These are phyloP conservation scores for Agrenia bidenticulata DNA, from an alignment of 2,888 invertebrate species.

Conservation along the genomic window DNA sequence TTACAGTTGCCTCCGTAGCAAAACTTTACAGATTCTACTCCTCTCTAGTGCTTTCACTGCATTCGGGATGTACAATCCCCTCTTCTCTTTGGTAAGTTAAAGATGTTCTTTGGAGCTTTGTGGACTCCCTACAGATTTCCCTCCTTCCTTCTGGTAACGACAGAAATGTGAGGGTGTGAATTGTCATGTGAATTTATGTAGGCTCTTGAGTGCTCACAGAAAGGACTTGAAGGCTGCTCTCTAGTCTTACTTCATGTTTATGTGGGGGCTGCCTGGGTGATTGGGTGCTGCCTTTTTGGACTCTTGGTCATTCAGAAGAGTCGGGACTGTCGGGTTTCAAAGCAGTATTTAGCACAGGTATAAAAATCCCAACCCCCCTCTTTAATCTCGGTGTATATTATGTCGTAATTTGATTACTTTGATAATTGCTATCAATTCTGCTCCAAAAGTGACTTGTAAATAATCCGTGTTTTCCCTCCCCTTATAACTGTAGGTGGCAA, in stretches of 20 bases:
- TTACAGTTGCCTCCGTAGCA: constrained; percentile 76
- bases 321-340: constrained; percentile 78
- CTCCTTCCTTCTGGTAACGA: background rate
- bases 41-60: constrained; percentile 76
- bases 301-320: constrained; percentile 78
- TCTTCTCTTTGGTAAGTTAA: constrained; percentile 69
- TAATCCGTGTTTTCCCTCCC: constrained; percentile 24
- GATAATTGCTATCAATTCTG: no score
- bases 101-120: background rate
- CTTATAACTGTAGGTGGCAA: constrained; percentile 63
- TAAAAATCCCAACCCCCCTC: constrained; percentile 1
- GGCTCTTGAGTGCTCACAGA: constrained; percentile 43
- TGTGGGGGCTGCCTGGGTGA: constrained; percentile 78
- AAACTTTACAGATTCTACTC: constrained; percentile 78
- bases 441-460: no score
- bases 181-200: constrained; percentile 10
- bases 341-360: constrained; percentile 73
- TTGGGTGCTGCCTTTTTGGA: constrained; percentile 79
- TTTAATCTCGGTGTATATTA: no score
- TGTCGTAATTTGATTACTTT: no score
- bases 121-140: background rate
- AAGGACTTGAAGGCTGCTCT: constrained; percentile 42
- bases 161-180: background rate
- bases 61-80: constrained; percentile 81
- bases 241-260: constrained; percentile 65